Conservation (phyloP, 1,140 invertebrate species). For the Cryptotermes secundus region DNA sequence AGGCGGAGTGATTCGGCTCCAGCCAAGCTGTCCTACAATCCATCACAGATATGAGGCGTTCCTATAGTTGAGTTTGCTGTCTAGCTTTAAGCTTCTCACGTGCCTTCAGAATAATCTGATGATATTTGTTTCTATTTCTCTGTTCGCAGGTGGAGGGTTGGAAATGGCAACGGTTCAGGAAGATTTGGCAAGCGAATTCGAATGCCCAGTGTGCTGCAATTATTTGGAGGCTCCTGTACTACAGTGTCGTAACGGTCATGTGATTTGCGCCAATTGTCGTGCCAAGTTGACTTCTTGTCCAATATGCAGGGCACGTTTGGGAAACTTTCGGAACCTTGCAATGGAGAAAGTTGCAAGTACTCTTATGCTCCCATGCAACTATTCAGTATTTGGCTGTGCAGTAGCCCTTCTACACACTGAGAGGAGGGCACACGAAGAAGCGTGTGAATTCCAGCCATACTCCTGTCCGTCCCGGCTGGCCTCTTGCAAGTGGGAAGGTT, state of each 20-base stretch:
- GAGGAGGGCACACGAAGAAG: constrained; percentile 97
- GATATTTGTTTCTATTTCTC: too few relatives aligned
- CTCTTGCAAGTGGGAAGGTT: constrained; percentile 98
- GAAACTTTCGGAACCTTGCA: constrained; percentile 95
- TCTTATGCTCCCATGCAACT: constrained; percentile 98
- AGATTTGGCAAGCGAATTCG: constrained; percentile 93
- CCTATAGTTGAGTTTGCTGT: too few relatives aligned
- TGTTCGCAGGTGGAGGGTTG: too few relatives aligned
- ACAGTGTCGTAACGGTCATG: constrained; percentile 84
- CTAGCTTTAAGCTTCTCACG: too few relatives aligned
- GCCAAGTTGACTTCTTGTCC: constrained; percentile 96
- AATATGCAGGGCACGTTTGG: constrained; percentile 93
- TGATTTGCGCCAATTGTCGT: constrained; percentile 92
- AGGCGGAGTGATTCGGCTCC: too few relatives aligned
- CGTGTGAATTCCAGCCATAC: constrained; percentile 96
- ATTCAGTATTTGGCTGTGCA: constrained; percentile 93
- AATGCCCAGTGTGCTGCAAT: constrained; percentile 99
- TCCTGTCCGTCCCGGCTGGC: constrained; percentile 97
- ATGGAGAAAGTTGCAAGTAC: constrained; percentile 99
- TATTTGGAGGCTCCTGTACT: constrained; percentile 96
- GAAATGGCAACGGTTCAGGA: constrained; percentile 69
- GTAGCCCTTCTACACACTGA: too few relatives aligned
- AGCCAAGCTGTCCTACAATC: too few relatives aligned
- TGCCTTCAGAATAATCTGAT: too few relatives aligned
- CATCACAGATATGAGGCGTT: too few relatives aligned